Evolutionary conservation across 2,797 vertebrate genomes (phyloP).

Genomic region (Mastacembelus armatus): DNA sequence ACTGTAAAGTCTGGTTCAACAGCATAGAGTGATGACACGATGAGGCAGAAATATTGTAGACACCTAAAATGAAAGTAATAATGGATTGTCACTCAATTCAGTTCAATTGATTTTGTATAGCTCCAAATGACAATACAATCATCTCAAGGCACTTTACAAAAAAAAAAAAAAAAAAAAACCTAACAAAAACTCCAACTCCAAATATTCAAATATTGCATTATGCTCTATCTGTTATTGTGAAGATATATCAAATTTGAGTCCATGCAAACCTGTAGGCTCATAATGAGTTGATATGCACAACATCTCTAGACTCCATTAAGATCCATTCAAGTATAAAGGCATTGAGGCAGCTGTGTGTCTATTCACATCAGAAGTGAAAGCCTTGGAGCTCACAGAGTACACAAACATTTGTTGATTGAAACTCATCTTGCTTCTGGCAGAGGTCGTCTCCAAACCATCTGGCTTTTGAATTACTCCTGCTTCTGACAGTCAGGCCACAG

Average conservation of each 20-base stretch:
- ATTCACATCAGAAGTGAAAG: conserved; percentile 22
- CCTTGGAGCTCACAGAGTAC: conserved; percentile 2
- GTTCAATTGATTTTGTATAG: no score
- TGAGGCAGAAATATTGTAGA: conserved; percentile 5
- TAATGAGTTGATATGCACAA: background rate
- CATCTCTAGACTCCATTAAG: background rate
- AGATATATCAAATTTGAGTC: background rate
- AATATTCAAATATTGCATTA: no score
- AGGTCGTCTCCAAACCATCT: conserved; percentile 40
- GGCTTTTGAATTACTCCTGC: conserved; percentile 53
- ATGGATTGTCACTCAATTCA: background rate
- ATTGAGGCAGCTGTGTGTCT: conserved; percentile 6
- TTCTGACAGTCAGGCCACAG: conserved; percentile 15
- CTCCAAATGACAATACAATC: no score
- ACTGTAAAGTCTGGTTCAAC: background rate
- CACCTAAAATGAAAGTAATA: conserved; percentile 14
- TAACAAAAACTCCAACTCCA: no score
- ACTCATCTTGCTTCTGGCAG: conserved; percentile 38
- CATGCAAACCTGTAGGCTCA: background rate
- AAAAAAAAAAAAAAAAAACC: no score
- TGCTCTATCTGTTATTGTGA: conserved; percentile 1
- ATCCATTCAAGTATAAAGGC: background rate
- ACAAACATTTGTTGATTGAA: conserved; percentile 56
- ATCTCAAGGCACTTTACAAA: no score
- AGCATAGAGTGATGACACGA: background rate